Base-by-base conservation (phyloP, 2,888 invertebrate genomes). In the Amblyjoppa proteus region DNA sequence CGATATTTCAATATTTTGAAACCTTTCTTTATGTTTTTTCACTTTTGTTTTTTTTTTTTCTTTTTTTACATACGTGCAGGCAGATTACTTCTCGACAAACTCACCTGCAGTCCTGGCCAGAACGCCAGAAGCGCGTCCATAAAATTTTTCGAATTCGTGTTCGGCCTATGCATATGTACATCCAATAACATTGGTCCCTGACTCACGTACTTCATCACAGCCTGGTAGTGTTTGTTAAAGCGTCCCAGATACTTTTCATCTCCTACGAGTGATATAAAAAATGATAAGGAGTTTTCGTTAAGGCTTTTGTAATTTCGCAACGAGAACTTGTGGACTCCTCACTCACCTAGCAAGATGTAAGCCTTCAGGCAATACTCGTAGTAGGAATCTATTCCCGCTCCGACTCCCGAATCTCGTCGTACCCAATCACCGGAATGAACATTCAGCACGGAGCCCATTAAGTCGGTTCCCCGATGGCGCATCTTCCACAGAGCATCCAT, bases 341-440 rank as follows among this genome's bases (percentile, higher is more conserved):
- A 88, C 84, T 88, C 89, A 93, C 94, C 97, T 5, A 99, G 95
- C 78, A 99, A 95, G 88, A 99, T 98, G 94, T 99, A 99, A 0
- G 99, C 99, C 94, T 99, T 99, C 45, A 99, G 96, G 88, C 99
- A 97, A 94, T 99, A 99, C 94, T 99, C 99, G 93, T 99, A 99
- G 94, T 99, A 99, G 0, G 99, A 99, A 94, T 99, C 99, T 89
- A 99, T 99, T 38, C 99, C 99, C 16, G 99, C 99, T n/a, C 99
- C 99, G 7, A 99, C 98, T 1, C 99, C 99, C 0, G 99, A 98
- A 94, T 99, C 99, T 91, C 99, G 96, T 68, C 99, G 95, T 5
- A 99, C 97, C 99, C 99, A 99, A 94, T 99, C 99, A 0, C 99
- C 99, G 2, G 98, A 98, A 94, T 99, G 98, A n/a, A 99, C 97